These are phyloP conservation scores for Coenonympha glycerion DNA, from an alignment of 2,888 invertebrate species.

Conservation along the genomic window DNA sequence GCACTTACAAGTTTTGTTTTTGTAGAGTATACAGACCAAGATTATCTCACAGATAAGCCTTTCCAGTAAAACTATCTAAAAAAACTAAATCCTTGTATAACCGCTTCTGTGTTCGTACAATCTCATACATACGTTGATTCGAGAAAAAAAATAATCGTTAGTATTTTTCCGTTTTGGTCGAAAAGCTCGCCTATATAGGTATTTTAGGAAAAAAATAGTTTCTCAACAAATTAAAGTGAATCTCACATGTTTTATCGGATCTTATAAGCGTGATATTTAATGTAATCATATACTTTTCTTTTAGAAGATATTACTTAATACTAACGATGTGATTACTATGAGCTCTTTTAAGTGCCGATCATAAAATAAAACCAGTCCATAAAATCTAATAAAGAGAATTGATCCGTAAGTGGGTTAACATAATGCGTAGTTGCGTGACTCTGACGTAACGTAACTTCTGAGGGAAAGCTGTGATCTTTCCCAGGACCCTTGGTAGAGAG, in stretches of 20 bases:
- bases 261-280: too few relatives aligned
- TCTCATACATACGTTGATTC: background rate
- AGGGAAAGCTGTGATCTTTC: slow-evolving; percentile 17
- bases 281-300: too few relatives aligned
- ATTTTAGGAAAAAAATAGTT: background rate
- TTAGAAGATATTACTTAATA: too few relatives aligned
- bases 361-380: slow-evolving; percentile 15
- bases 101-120: background rate
- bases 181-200: background rate
- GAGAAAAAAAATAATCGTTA: background rate
- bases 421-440: slow-evolving; percentile 18
- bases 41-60: slow-evolving; percentile 8
- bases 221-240: too few relatives aligned
- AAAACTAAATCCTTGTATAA: slow-evolving; percentile 4
- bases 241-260: too few relatives aligned
- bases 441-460: slow-evolving; percentile 13
- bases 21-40: background rate
- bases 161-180: background rate
- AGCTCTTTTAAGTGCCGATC: slow-evolving; percentile 15
- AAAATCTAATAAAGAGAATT: slow-evolving; percentile 9
- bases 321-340: too few relatives aligned
- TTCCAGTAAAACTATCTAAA: slow-evolving; percentile 3
- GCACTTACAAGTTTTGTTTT: background rate
- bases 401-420: slow-evolving; percentile 18
- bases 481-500: slow-evolving; percentile 12